Conservation (phyloP, 2,888 invertebrate genomes). For the Oscheius sp. region DNA sequence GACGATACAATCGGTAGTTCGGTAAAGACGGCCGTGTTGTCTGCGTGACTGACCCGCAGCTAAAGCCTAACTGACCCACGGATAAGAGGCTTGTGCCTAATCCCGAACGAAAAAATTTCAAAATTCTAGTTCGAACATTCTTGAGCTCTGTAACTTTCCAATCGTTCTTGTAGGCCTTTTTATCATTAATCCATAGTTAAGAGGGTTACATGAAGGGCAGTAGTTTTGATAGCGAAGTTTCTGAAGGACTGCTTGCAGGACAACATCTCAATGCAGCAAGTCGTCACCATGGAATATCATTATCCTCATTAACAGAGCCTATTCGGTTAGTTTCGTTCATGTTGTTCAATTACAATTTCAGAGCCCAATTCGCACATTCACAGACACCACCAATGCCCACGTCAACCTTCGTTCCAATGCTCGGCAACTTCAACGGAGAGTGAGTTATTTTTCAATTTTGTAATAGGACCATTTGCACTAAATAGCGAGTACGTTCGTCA, state of each 20-base stretch:
- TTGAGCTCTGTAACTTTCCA: too few species aligned
- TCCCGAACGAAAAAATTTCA: too few species aligned
- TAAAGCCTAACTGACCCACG: neutral
- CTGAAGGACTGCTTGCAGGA: constrained; percentile 29
- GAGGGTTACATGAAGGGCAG: neutral
- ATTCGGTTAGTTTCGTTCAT: neutral
- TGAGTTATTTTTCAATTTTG: neutral
- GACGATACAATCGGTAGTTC: too few species aligned
- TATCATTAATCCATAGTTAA: neutral
- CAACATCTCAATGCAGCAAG: constrained; percentile 15
- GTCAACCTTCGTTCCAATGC: constrained; percentile 22
- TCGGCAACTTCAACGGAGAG: constrained; percentile 21
- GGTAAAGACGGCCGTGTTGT: too few species aligned
- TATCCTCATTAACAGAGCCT: constrained; percentile 23
- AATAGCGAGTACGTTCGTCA: neutral
- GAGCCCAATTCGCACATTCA: constrained; percentile 20
- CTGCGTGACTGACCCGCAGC: constrained; percentile 3
- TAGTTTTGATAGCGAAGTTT: constrained; percentile 16
- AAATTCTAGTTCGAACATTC: too few species aligned
- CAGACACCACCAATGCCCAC: constrained; percentile 31
- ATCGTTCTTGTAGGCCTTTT: too few species aligned
- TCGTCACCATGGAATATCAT: constrained; percentile 18
- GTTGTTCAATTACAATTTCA: neutral
- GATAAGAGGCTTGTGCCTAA: too few species aligned
- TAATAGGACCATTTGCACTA: neutral